Conservation (phyloP, 2,113 vertebrate species). For the Scomber scombrus region DNA sequence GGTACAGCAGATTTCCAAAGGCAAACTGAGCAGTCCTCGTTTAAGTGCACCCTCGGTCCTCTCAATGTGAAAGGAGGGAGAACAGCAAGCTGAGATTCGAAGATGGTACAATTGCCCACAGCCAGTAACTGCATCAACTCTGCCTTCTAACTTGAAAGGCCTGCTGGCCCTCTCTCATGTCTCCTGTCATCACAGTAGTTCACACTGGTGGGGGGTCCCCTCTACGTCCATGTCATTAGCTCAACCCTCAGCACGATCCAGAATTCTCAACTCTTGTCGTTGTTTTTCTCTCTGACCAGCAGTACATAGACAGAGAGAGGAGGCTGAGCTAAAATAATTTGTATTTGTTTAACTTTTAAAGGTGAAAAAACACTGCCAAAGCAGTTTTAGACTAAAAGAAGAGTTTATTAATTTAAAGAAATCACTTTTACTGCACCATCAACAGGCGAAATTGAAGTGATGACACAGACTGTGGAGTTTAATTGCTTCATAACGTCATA, state of each 20-base stretch:
- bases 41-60: conserved; percentile 32
- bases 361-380: background rate
- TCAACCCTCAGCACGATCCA: conserved; percentile 64
- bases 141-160: conserved; percentile 71
- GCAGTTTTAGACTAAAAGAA: background rate
- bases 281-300: conserved; percentile 45
- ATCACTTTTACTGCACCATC: background rate
- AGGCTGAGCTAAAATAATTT: conserved; percentile 14
- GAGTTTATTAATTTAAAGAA: background rate
- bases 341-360: conserved; percentile 28
- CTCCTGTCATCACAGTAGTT: conserved; percentile 73
- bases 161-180: conserved; percentile 76
- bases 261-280: conserved; percentile 42
- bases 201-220: conserved; percentile 68
- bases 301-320: conserved; percentile 6
- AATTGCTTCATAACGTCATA: too few species aligned
- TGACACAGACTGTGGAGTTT: too few species aligned
- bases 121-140: conserved; percentile 68
- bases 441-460: background rate
- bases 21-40: conserved; percentile 45
- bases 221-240: conserved; percentile 77
- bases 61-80: conserved; percentile 40
- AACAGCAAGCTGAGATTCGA: conserved; percentile 44
- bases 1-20: conserved; percentile 49
- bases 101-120: conserved; percentile 64